Evolutionary conservation across 1,140 invertebrate genomes (phyloP).

Genomic region (Neelides sp.): DNA sequence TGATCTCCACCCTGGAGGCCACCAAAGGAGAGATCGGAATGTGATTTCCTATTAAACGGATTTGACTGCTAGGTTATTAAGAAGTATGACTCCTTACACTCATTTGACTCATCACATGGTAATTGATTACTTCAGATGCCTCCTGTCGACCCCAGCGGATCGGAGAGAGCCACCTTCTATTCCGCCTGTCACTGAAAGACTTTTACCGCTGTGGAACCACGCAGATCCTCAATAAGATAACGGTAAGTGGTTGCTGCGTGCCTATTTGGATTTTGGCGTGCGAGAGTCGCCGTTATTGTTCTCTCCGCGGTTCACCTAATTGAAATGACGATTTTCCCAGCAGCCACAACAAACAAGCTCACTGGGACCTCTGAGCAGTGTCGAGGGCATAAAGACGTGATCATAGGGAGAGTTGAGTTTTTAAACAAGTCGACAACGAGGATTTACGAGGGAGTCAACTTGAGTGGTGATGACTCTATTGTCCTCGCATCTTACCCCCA

Average conservation of each 20-base stretch:
- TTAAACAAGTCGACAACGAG: too few species aligned
- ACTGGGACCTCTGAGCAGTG: conserved; percentile 9
- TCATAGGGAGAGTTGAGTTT: too few species aligned
- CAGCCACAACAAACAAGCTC: too few species aligned
- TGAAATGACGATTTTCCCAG: conserved; percentile 3
- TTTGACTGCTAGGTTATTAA: too few species aligned
- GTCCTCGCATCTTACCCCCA: too few species aligned
- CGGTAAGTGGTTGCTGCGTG: conserved; percentile 30
- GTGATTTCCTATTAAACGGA: too few species aligned
- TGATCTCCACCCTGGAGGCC: not conserved
- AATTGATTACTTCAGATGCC: conserved; percentile 23
- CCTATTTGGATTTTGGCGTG: conserved; percentile 8
- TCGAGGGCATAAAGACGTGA: too few species aligned
- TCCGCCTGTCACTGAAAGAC: conserved; percentile 35
- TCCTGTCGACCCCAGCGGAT: conserved; percentile 33
- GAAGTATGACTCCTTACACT: conserved; percentile 1
- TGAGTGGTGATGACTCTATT: too few species aligned
- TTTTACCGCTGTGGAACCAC: conserved; percentile 37
- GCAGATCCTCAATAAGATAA: conserved; percentile 35
- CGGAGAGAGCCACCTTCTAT: conserved; percentile 28
- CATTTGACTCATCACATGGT: conserved; percentile 2
- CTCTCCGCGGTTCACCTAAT: conserved; percentile 10
- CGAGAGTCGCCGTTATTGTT: conserved; percentile 7
- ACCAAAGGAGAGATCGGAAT: not conserved
- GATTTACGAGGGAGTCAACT: too few species aligned